Evolutionary conservation across 1,140 invertebrate species (phyloP), one percentile per base, ranked within the genome.

Genomic region (Daktulosphaira vitifoliae): DNA sequence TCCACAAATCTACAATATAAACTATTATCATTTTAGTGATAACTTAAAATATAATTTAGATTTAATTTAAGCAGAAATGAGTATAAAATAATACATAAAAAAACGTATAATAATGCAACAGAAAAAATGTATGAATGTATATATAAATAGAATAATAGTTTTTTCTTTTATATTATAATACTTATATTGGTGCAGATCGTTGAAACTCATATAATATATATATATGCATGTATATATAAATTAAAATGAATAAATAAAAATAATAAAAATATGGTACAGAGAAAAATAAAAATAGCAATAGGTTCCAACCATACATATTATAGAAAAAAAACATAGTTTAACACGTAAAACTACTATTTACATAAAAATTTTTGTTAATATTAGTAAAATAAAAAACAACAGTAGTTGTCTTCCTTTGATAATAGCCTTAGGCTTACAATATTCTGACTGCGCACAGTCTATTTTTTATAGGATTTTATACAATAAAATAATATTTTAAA

Each of bases 261-360:
- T 59, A 59, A 46, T 33, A 48, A 62, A 62, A 48, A 46, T 46
- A 62, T 62, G 42, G 25, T 62, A 62, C 56, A 62, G 38, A 33
- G 25, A 29, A 62, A 56, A 62, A 62, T 62, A 62, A 33, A 33
- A 33, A 62, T 62, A 46, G 23, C 56, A 62, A 25, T 62, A 42
- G 42, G n/a, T 39, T 46, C 25, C 38, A 46, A 48, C 26, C 26
- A 13, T 62, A 48, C 29, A 33, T 33, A 33, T 33, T 33, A 62
- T 62, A 13, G 46, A 62, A 62, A 59, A 44, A 39, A 56, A 44
- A 44, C 37, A 54, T 23, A 26, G 39, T 62, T 62, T 33, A 62
- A 62, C 56, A 62, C 42, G 29, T 62, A 62, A 48, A 46, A 13
- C 42, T 62, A 62, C 26, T 62, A 62, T 62, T 15, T 62, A 62